A percentile compares a stretch with the other conserved stretches of the same genome.
phyloP scores from a whole-genome alignment of 1,140 invertebrate species.

The Harpegnathos saltator region DNA sequence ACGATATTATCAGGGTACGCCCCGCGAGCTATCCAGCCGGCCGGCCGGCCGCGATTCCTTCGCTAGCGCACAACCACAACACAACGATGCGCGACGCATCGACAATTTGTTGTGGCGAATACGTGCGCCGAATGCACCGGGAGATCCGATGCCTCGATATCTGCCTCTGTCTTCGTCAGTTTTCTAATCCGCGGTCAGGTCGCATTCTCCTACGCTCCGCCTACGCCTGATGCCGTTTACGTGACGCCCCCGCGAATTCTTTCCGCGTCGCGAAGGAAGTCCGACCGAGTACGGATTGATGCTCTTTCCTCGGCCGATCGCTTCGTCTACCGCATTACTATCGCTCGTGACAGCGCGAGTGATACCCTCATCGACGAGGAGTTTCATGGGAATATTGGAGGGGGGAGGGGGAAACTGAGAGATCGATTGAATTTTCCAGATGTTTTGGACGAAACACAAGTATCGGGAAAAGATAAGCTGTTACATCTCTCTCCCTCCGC shows the following conservation, averaged over 20 bases:
- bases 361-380: neutral
- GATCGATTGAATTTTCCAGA: too few species aligned
- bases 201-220: neutral
- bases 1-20: constrained; percentile 9
- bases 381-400: neutral
- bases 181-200: constrained; percentile 69
- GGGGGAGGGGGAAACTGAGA: neutral
- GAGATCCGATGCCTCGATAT: constrained; percentile 40
- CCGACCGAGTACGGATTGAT: constrained; percentile 50
- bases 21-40: constrained; percentile 22
- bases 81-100: constrained; percentile 36
- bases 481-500: too few species aligned
- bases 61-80: constrained; percentile 37
- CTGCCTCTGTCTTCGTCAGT: constrained; percentile 54
- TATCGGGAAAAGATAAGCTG: too few species aligned
- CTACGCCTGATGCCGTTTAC: constrained; percentile 74
- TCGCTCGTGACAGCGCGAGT: neutral
- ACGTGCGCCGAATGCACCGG: constrained; percentile 72
- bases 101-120: constrained; percentile 65
- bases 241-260: constrained; percentile 37
- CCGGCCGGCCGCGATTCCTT: too few species aligned
- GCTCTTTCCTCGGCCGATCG: neutral
- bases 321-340: neutral
- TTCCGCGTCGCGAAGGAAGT: constrained; percentile 50
- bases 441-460: too few species aligned